Conservation (phyloP, 2,888 invertebrate genomes). For the Brenthis daphne region DNA sequence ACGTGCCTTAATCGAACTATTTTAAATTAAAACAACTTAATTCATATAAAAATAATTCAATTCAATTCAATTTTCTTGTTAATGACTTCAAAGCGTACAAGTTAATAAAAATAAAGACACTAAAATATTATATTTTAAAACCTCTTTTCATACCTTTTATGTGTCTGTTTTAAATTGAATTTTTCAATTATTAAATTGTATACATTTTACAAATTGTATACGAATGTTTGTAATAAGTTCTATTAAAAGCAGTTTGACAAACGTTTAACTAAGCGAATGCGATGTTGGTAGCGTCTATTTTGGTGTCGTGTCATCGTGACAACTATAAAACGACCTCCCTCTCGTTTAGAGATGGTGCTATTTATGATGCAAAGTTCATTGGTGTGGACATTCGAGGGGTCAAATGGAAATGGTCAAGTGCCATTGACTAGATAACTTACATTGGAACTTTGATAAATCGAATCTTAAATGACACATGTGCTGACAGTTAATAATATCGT, state of each 20-base stretch:
- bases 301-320: constrained; percentile 63
- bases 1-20: too few species aligned
- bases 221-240: neutral
- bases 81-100: too few species aligned
- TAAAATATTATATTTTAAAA: too few species aligned
- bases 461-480: neutral
- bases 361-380: constrained; percentile 41
- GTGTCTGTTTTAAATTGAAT: too few species aligned
- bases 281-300: constrained; percentile 61
- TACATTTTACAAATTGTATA: too few species aligned
- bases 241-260: constrained; percentile 13
- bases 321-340: constrained; percentile 50
- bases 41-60: too few species aligned
- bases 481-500: constrained; percentile 4
- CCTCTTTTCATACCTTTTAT: too few species aligned
- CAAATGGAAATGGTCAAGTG: constrained; percentile 55
- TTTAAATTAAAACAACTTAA: too few species aligned
- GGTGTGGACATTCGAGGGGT: constrained; percentile 45
- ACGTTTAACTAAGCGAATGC: constrained; percentile 48
- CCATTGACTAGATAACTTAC: constrained; percentile 59
- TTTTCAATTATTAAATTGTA: too few species aligned
- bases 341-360: constrained; percentile 38
- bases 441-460: constrained; percentile 14
- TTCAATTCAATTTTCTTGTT: too few species aligned
- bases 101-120: too few species aligned